A percentile compares a stretch with the other conserved stretches of the same genome.
These are phyloP conservation scores for Elgaria multicarinata DNA, from an alignment of 2,113 vertebrate genomes.

Conservation along the genomic window DNA sequence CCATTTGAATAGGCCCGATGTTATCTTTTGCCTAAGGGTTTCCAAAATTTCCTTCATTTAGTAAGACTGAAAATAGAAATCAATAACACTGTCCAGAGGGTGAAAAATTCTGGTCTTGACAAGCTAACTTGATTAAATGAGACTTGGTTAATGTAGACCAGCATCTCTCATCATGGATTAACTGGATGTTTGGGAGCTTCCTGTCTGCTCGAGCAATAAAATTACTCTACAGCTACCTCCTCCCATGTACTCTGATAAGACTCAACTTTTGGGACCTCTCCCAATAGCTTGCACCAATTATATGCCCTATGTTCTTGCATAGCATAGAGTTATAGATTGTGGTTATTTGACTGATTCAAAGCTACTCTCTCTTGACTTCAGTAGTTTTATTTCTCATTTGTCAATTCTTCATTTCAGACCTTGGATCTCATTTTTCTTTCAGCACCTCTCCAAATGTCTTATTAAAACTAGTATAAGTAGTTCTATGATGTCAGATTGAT, in stretches of 20 bases:
- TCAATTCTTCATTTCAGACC: neutral
- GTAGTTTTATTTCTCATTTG: neutral
- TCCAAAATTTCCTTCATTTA: neutral
- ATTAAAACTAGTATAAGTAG: constrained; percentile 8
- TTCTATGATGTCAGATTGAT: neutral
- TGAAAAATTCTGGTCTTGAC: neutral
- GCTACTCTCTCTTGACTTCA: neutral
- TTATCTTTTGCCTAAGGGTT: neutral
- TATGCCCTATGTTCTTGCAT: neutral
- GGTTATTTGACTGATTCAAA: neutral
- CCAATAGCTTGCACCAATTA: neutral
- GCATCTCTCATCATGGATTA: neutral
- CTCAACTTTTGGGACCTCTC: neutral
- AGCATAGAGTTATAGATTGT: neutral
- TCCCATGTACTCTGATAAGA: neutral
- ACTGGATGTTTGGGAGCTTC: neutral
- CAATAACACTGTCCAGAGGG: neutral
- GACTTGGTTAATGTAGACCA: neutral
- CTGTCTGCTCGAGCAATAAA: neutral
- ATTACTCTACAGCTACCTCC: neutral
- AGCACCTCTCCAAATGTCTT: neutral
- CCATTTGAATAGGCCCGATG: too few species aligned
- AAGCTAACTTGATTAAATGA: neutral
- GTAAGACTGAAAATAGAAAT: neutral
- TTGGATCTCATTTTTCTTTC: constrained; percentile 8